These are phyloP conservation scores for Drosophila lacertosa DNA, from an alignment of 1,140 invertebrate genomes.

Conservation along the genomic window DNA sequence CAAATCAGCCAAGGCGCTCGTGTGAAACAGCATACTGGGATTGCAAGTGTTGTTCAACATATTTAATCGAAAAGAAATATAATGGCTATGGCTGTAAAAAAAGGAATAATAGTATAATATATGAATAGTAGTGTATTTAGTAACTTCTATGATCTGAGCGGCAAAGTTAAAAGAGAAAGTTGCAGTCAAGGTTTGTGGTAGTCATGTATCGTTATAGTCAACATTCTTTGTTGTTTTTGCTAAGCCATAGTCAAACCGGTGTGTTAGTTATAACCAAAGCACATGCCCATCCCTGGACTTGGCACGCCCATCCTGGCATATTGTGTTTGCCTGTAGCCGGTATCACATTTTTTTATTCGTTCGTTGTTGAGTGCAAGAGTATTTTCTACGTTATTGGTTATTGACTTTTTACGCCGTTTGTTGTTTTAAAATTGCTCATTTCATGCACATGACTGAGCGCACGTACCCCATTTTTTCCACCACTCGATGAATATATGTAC, in stretches of 20 bases:
- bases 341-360: conserved; percentile 10
- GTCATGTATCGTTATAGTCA: background rate
- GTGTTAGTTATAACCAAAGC: background rate
- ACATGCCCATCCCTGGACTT: conserved; percentile 8
- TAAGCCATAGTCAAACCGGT: background rate
- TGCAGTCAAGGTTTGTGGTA: conserved; percentile 3
- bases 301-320: conserved; percentile 1
- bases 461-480: conserved; percentile 51
- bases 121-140: background rate
- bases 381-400: conserved; percentile 54
- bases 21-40: no score
- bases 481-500: conserved; percentile 30
- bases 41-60: no score
- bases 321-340: conserved; percentile 13
- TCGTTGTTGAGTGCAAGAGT: background rate
- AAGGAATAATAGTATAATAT: background rate
- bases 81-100: no score
- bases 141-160: no score
- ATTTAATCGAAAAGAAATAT: no score
- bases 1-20: no score
- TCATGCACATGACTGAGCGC: conserved; percentile 63
- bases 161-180: background rate
- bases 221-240: conserved; percentile 1
- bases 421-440: conserved; percentile 69
- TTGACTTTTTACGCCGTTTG: conserved; percentile 58